phyloP scores from a whole-genome alignment of 2,113 vertebrate genomes.

The Rallus limicola region DNA sequence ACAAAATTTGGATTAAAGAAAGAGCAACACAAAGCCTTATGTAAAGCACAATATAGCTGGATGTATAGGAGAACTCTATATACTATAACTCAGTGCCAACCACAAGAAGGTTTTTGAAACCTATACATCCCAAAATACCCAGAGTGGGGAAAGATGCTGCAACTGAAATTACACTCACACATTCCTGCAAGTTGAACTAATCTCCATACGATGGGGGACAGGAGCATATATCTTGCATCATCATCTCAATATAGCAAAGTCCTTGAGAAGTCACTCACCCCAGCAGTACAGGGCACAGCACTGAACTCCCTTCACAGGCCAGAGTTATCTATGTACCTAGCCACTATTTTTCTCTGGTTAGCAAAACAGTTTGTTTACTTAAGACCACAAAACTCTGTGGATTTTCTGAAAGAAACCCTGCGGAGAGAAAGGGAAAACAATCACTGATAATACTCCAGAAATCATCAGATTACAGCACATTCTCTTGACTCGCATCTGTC shows the following conservation, averaged over 20 bases:
- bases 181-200: constrained; percentile 2
- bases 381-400: constrained; percentile 30
- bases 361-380: constrained; percentile 14
- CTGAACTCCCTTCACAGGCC: background rate
- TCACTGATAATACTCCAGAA: constrained; percentile 61
- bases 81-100: background rate
- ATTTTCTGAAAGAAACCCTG: constrained; percentile 35
- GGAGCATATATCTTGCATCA: background rate
- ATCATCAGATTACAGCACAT: constrained; percentile 53
- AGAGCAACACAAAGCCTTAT: background rate
- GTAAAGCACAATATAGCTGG: background rate
- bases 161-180: constrained; percentile 2
- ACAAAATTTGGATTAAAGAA: background rate
- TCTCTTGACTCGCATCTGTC: constrained; percentile 56
- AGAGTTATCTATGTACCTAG: background rate
- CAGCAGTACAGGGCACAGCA: rapidly evolving
- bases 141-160: background rate
- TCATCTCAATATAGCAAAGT: background rate
- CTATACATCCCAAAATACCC: background rate
- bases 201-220: background rate
- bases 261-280: background rate
- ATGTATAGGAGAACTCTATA: background rate
- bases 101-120: background rate
- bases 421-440: constrained; percentile 46
- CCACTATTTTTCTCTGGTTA: background rate